A percentile compares a stretch with the other conserved stretches of the same genome.
Evolutionary conservation across 2,797 vertebrate genomes (phyloP).

Genomic region (Channa striata): DNA sequence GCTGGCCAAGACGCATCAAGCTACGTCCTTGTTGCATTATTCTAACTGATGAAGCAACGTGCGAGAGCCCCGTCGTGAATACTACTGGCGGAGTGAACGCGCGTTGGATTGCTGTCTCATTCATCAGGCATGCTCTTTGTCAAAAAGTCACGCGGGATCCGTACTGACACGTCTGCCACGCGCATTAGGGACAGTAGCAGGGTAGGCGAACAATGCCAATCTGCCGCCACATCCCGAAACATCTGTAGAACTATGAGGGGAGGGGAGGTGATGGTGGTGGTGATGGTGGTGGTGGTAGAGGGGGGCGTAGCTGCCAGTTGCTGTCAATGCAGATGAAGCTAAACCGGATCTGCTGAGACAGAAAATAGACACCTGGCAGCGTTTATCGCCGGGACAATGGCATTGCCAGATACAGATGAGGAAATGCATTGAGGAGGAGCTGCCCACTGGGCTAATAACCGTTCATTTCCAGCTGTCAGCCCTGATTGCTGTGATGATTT

Average conservation of each 20-base stretch:
- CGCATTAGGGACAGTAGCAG: slow-evolving; percentile 32
- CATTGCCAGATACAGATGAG: slow-evolving; percentile 42
- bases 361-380: slow-evolving; percentile 72
- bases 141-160: slow-evolving; percentile 39
- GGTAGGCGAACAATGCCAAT: slow-evolving; percentile 51
- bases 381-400: slow-evolving; percentile 52
- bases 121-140: slow-evolving; percentile 61
- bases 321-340: slow-evolving; percentile 50
- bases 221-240: slow-evolving; percentile 55
- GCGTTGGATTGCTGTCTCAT: slow-evolving; percentile 27
- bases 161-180: slow-evolving; percentile 11
- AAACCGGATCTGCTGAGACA: slow-evolving; percentile 62
- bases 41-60: slow-evolving; percentile 41
- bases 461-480: slow-evolving; percentile 70
- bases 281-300: too few species aligned
- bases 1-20: slow-evolving; percentile 15
- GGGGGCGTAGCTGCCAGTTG: slow-evolving; percentile 45
- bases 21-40: slow-evolving; percentile 42
- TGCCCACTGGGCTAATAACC: slow-evolving; percentile 64
- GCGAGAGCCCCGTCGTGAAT: slow-evolving; percentile 36
- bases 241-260: slow-evolving; percentile 45
- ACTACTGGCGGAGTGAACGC: slow-evolving; percentile 26
- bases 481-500: slow-evolving; percentile 63
- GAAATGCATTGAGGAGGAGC: slow-evolving; percentile 37
- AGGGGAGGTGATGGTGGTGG: slow-evolving; percentile 28